Evolutionary conservation across 2,113 vertebrate genomes (phyloP).

Genomic region (Nesoenas mayeri): DNA sequence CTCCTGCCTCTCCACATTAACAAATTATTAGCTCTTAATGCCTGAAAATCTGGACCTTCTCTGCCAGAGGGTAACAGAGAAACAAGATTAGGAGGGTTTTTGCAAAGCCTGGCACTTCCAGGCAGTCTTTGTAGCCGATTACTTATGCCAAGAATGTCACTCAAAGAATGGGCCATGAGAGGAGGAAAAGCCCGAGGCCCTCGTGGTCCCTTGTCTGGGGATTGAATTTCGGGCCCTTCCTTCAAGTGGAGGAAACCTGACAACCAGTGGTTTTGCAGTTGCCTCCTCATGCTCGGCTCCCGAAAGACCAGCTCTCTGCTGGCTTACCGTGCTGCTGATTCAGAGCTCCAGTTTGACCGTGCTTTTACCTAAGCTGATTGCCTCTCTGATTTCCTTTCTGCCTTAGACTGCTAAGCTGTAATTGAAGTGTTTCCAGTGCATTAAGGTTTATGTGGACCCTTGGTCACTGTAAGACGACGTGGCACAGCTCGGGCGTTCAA

Average conservation of each 20-base stretch:
- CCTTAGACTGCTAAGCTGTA: not conserved
- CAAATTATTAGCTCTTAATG: constrained; percentile 32
- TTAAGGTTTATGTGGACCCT: not conserved
- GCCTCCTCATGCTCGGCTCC: not conserved
- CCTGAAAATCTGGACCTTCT: not conserved
- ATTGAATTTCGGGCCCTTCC: not conserved
- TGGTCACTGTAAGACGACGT: not conserved
- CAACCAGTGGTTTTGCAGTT: not conserved
- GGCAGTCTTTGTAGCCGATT: not conserved
- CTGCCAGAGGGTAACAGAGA: not conserved
- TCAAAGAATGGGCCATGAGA: not conserved
- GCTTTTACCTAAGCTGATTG: not conserved
- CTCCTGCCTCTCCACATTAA: not conserved
- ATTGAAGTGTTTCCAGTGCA: not conserved
- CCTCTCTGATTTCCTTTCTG: not conserved
- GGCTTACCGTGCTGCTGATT: not conserved
- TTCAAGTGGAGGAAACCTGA: not conserved
- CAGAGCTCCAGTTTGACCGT: not conserved
- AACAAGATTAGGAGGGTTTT: not conserved
- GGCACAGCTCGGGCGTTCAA: not conserved
- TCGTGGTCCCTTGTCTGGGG: not conserved
- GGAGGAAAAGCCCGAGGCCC: not conserved
- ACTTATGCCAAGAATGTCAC: not conserved
- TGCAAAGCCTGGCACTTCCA: not conserved
- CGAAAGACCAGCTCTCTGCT: not conserved